Evolutionary conservation across 1,140 invertebrate species (phyloP).

Genomic region (Drosophila kurseongensis): DNA sequence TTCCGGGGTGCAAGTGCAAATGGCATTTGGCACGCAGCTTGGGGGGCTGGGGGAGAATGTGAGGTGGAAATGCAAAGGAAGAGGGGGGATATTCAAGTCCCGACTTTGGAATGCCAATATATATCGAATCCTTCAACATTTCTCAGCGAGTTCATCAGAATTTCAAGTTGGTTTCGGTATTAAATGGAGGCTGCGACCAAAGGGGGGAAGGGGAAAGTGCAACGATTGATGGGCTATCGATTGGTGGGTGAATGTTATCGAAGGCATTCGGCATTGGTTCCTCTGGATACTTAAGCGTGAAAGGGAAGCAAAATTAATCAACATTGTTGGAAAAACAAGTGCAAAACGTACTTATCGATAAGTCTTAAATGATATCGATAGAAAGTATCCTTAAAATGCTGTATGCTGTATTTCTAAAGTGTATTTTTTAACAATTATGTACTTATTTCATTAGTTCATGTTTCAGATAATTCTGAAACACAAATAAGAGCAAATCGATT

Average conservation of each 20-base stretch:
- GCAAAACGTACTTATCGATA: background rate
- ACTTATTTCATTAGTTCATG: background rate
- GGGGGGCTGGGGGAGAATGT: background rate
- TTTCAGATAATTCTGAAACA: background rate
- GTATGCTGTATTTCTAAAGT: background rate
- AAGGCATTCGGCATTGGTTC: conserved; percentile 7
- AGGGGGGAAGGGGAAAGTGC: conserved; percentile 12
- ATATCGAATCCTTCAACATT: conserved; percentile 34
- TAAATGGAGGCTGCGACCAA: conserved; percentile 34
- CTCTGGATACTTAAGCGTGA: background rate
- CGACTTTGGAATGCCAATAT: conserved; percentile 40
- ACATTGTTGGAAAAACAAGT: background rate
- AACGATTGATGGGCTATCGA: conserved; percentile 41
- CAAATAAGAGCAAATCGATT: background rate
- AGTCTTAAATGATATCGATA: background rate
- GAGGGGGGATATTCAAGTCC: background rate
- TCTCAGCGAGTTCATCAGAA: conserved; percentile 33
- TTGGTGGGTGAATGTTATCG: conserved; percentile 46
- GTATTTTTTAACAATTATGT: background rate
- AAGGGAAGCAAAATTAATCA: conserved; percentile 2
- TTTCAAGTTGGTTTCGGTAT: conserved; percentile 24
- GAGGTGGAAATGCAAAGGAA: background rate
- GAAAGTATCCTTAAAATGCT: background rate
- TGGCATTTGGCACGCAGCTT: conserved; percentile 55
- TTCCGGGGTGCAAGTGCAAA: conserved; percentile 54